Evolutionary conservation across 2,797 vertebrate genomes (phyloP), one percentile per base, ranked within the genome.

Genomic region (Urosaurus nigricauda): DNA sequence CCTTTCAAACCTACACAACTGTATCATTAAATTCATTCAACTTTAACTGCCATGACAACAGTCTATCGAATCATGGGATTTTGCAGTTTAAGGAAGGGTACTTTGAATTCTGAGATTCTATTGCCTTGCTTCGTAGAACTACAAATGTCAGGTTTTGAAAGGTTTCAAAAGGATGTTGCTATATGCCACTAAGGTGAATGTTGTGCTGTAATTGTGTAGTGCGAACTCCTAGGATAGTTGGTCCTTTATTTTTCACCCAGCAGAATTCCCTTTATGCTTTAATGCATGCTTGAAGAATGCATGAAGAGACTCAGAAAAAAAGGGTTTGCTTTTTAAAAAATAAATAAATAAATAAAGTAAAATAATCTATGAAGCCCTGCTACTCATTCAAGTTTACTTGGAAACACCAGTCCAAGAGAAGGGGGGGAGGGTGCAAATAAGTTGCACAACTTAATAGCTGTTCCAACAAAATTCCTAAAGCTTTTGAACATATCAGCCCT

Each of bases 401-500:
- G 56, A 79, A 58, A n/a, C 47, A 60, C 26, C 77, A 74, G 53
- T 56, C 19, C 5, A 9, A 77, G 21, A 16, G 14, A 9, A 77
- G 21, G 24, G 14, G 6, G 26, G 83, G 56, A 40, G 26, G 19
- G 12, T 37, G 43, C 1, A 88, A 85, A 91, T 60, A 86, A 0
- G 40, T 51, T 79, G 82, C 53, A 73, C 14, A 56, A 84, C 32
- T 79, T 80, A 53, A 53, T n/a, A 87, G 19, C 43, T 51, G 29
- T 83, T 43, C 40, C 40, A 78, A 80, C 51, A 65, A 79, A 60
- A 74, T 11, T 84, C 60, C 53, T 29, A 68, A 82, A 81, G 35
- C 29, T 81, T 37, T 70, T 35, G 65, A 88, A 92, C 80, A 5
- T 63, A 71, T 29, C 73, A 88, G 16, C 21, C 70, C 65, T 43